These are phyloP conservation scores for Amphibalanus amphitrite DNA, from an alignment of 1,140 invertebrate species.

Conservation along the genomic window DNA sequence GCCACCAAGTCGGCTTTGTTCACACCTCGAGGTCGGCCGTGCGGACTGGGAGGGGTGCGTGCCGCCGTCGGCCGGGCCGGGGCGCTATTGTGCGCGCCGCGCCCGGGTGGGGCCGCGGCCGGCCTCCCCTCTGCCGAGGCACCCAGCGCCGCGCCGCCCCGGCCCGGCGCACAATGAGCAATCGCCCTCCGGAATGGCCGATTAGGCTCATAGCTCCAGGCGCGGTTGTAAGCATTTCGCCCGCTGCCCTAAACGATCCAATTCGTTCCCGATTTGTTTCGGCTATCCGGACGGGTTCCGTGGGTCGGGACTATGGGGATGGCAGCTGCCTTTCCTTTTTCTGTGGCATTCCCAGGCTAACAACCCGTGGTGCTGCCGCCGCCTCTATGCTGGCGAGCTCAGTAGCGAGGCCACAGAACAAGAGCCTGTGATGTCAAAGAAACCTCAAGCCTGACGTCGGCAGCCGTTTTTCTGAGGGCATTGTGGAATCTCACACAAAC, in stretches of 20 bases:
- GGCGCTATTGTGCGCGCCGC: not conserved
- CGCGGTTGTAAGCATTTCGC: not conserved
- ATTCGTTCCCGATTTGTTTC: constrained; percentile 1
- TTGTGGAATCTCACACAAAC: too few relatives aligned
- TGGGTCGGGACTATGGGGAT: too few relatives aligned
- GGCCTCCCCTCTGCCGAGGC: not conserved
- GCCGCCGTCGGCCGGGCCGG: too few relatives aligned
- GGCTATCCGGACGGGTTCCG: not conserved
- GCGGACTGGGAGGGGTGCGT: not conserved
- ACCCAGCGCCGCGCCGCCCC: too few relatives aligned
- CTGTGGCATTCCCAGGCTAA: too few relatives aligned
- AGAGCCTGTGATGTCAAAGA: too few relatives aligned
- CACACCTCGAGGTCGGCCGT: not conserved
- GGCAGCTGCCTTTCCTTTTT: too few relatives aligned
- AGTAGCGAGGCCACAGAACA: too few relatives aligned
- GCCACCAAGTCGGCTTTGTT: not conserved
- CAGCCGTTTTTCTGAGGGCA: too few relatives aligned
- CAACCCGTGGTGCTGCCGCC: too few relatives aligned
- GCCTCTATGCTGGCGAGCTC: too few relatives aligned
- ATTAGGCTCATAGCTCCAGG: not conserved
- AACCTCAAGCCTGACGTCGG: too few relatives aligned
- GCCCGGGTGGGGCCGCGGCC: not conserved
- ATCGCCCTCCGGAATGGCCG: not conserved
- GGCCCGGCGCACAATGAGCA: not conserved
- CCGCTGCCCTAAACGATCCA: not conserved